These are phyloP conservation scores for Denticeps clupeoides DNA, from an alignment of 2,797 vertebrate species.

Conservation along the genomic window DNA sequence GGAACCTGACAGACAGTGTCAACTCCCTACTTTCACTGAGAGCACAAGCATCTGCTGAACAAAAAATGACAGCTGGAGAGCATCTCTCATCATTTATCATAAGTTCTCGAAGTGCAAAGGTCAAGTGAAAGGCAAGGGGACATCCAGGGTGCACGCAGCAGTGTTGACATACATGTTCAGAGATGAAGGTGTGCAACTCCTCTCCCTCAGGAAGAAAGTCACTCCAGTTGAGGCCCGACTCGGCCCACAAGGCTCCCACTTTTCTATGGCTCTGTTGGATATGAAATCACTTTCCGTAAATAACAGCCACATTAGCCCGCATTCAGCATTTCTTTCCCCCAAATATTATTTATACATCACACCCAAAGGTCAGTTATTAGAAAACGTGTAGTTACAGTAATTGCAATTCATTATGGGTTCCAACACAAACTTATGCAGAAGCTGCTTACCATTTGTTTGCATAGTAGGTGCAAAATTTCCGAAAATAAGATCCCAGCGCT, in stretches of 20 bases:
- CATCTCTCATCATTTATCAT: too few relatives aligned
- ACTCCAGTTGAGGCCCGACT: conserved; percentile 79
- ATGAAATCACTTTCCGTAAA: too few relatives aligned
- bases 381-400: not conserved
- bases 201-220: conserved; percentile 82
- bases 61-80: too few relatives aligned
- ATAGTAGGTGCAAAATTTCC: conserved; percentile 99
- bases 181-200: conserved; percentile 78
- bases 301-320: not conserved
- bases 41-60: too few relatives aligned
- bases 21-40: too few relatives aligned
- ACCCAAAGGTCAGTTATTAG: not conserved
- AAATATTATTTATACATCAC: not conserved
- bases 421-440: not conserved
- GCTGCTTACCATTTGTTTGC: conserved; percentile 93
- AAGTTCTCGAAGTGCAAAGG: too few relatives aligned
- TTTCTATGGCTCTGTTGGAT: conserved; percentile 91
- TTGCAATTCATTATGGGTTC: not conserved
- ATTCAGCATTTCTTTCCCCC: not conserved
- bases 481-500: conserved; percentile 88
- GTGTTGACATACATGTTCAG: not conserved
- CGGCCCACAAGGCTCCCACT: conserved; percentile 86
- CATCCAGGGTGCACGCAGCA: too few relatives aligned
- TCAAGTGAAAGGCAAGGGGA: too few relatives aligned
- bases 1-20: too few relatives aligned